phyloP scores from a whole-genome alignment of 2,797 vertebrate species.

The Spizella passerina region DNA sequence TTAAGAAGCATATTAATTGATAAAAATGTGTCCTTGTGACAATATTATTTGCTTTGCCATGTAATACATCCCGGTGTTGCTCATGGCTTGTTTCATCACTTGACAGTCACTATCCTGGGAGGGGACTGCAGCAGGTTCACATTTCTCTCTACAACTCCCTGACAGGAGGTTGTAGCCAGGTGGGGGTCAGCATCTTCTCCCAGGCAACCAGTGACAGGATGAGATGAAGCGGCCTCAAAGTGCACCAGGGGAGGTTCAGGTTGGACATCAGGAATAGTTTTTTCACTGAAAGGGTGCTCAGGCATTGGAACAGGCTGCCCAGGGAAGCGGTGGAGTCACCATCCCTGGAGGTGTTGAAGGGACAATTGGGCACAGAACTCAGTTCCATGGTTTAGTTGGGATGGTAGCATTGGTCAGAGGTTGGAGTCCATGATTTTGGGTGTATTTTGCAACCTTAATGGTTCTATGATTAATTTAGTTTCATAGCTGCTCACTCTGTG shows the following conservation, averaged over 20 bases:
- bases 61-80: neutral
- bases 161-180: neutral
- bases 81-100: neutral
- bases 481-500: neutral
- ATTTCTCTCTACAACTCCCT: neutral
- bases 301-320: neutral
- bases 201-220: neutral
- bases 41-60: neutral
- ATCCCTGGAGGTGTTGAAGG: neutral
- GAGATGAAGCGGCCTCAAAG: neutral
- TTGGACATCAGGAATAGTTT: neutral
- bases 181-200: neutral
- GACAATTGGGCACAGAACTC: neutral
- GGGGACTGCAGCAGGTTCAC: neutral
- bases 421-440: neutral
- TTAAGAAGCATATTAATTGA: neutral
- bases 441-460: neutral
- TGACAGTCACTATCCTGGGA: neutral
- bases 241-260: neutral
- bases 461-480: neutral
- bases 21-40: neutral
- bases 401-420: neutral
- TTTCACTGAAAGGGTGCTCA: neutral
- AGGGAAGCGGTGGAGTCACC: no score
- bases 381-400: neutral